Evolutionary conservation across 1,140 invertebrate species (phyloP).

Genomic region (Tetramorium alpestre): DNA sequence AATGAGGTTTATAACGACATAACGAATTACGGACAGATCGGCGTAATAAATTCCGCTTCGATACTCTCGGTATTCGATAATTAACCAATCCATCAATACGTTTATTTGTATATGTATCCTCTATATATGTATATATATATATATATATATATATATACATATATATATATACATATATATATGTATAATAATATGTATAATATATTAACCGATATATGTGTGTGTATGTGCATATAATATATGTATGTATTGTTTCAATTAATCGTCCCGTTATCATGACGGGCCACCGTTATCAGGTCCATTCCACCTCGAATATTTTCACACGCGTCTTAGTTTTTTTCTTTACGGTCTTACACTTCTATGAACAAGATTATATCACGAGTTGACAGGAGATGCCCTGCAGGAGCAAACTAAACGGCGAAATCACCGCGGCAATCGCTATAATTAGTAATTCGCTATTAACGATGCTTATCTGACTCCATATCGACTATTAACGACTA

Average conservation of each 20-base stretch:
- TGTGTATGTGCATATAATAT: neutral
- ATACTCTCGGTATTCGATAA: conserved; percentile 72
- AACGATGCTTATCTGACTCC: conserved; percentile 33
- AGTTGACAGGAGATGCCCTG: neutral
- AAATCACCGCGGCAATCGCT: neutral
- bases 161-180: neutral
- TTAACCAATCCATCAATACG: conserved; percentile 51
- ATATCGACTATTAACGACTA: conserved; percentile 22
- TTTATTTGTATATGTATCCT: neutral
- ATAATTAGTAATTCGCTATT: conserved; percentile 40
- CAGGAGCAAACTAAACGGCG: neutral
- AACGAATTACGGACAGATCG: conserved; percentile 68
- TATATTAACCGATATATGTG: neutral
- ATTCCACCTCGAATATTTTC: conserved; percentile 18
- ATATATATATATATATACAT: neutral
- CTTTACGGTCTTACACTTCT: neutral
- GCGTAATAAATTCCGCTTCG: conserved; percentile 62
- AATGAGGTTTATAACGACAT: conserved; percentile 60
- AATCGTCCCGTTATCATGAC: conserved; percentile 66
- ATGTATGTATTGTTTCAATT: conserved; percentile 61
- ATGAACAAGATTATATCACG: conserved; percentile 16
- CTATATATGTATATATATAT: neutral
- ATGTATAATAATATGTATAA: neutral
- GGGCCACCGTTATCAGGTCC: conserved; percentile 60
- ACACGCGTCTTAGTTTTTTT: conserved; percentile 11